Base-by-base conservation (phyloP, 2,888 invertebrate genomes). In the Mythimna lalbum region DNA sequence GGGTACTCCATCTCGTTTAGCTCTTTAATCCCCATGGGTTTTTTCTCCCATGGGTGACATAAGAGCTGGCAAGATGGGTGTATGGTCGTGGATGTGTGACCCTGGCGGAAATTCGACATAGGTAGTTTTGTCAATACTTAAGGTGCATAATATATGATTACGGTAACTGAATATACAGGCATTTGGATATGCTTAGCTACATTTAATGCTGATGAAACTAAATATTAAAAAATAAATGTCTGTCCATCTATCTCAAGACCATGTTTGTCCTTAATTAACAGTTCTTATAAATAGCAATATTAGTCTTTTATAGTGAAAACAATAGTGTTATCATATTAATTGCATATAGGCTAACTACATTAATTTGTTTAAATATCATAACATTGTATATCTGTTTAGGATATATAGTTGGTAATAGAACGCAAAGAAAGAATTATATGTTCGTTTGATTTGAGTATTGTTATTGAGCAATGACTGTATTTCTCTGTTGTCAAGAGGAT, bases 271-370 rank as follows among this genome's bases (percentile, higher is more conserved):
- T 19, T 43, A 60, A 9, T 36, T n/a, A 27, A 50, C 12, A 47
- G 39, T 76, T 56, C 63, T 56, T 56, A 78, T 47, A 27, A 52
- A 60, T 49, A 74, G 17, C 23, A 63, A 69, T 49, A 81, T 73
- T 69, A 79, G 73, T 74, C 67, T 82, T 70, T 59, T 53, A 71
- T 55, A 63, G 60, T 73, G 65, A 74, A 79, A 83, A 71, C 49
- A 69, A 69, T 71, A 33, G 55, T 66, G 61, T 72, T 74, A 73
- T 67, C 67, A 66, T 69, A 65, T 69, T 43, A 76, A 73, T 73
- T 78, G 60, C 73, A 63, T 75, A 76, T 49, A 82, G 31, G 64
- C 79, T 81, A 86, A 61, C 63, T 76, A 78, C 33, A 62, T 70
- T 71, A 63, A 62, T 63, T 78, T 66, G 39, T 77, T 76, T 64